Evolutionary conservation across 2,888 invertebrate species (phyloP).

Genomic region (Fragum whitleyi): DNA sequence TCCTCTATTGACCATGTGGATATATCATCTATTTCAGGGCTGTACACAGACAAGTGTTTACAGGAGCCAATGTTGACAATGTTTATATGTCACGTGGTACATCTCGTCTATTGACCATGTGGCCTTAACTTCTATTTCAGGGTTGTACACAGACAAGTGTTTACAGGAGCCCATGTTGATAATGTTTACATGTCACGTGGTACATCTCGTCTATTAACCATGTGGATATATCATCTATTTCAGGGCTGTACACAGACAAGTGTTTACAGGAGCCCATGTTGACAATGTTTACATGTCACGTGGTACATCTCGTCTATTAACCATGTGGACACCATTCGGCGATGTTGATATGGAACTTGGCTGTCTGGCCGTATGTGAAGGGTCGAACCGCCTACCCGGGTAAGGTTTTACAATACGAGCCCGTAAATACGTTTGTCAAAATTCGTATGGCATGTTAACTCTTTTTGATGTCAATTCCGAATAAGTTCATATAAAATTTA

Average conservation of each 20-base stretch:
- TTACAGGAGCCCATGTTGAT: conserved; percentile 81
- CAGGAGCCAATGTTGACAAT: conserved; percentile 81
- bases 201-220: conserved; percentile 73
- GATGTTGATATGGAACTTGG: conserved; percentile 78
- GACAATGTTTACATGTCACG: conserved; percentile 82
- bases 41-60: conserved; percentile 76
- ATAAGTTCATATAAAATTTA: too few species aligned
- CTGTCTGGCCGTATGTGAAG: conserved; percentile 79
- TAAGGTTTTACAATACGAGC: too few species aligned
- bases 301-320: conserved; percentile 75
- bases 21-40: conserved; percentile 68
- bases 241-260: conserved; percentile 77
- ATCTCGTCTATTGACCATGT: conserved; percentile 76
- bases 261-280: conserved; percentile 81
- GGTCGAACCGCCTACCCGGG: conserved; percentile 74
- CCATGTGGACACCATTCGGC: conserved; percentile 82
- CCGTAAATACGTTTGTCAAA: too few species aligned
- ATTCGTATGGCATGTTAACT: too few species aligned
- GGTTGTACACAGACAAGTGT: conserved; percentile 76
- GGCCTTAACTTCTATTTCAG: conserved; percentile 71
- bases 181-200: conserved; percentile 82
- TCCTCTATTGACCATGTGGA: conserved; percentile 80
- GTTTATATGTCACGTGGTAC: conserved; percentile 81
- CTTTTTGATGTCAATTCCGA: background rate
- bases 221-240: conserved; percentile 77